phyloP scores from a whole-genome alignment of 2,888 invertebrate species.

The Molorchus minor region DNA sequence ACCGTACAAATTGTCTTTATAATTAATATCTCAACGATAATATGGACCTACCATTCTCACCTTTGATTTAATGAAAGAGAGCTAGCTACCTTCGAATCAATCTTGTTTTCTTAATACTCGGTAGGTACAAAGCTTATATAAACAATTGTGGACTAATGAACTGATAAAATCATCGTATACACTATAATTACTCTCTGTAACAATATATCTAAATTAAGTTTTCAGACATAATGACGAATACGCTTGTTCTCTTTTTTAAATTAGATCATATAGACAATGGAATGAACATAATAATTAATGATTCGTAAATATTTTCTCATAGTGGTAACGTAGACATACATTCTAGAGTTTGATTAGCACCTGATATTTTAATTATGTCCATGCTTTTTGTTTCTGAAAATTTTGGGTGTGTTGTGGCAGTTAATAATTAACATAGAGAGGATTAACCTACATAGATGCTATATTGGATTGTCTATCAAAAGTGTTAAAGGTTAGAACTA shows the following conservation, averaged over 20 bases:
- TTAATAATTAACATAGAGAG: neutral
- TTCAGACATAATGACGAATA: neutral
- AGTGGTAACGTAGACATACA: neutral
- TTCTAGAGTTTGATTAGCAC: neutral
- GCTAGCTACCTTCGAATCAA: neutral
- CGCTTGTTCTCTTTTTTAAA: neutral
- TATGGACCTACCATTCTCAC: neutral
- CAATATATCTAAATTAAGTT: neutral
- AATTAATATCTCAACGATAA: too few species aligned
- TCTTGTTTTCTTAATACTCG: neutral
- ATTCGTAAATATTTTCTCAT: neutral
- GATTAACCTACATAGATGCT: neutral
- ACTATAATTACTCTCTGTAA: neutral
- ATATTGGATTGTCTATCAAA: neutral
- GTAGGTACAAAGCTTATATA: neutral
- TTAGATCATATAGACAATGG: neutral
- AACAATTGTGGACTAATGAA: constrained; percentile 1
- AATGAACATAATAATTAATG: neutral
- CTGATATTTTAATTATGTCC: neutral
- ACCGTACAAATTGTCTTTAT: too few species aligned
- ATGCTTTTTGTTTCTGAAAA: neutral
- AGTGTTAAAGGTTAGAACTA: too few species aligned
- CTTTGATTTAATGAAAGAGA: neutral
- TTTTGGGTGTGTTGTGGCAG: constrained; percentile 2
- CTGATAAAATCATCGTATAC: neutral